Percentiles rank a stretch among this genome's conserved stretches.
phyloP scores from a whole-genome alignment of 2,797 vertebrate genomes.

The Sebastes minor region DNA sequence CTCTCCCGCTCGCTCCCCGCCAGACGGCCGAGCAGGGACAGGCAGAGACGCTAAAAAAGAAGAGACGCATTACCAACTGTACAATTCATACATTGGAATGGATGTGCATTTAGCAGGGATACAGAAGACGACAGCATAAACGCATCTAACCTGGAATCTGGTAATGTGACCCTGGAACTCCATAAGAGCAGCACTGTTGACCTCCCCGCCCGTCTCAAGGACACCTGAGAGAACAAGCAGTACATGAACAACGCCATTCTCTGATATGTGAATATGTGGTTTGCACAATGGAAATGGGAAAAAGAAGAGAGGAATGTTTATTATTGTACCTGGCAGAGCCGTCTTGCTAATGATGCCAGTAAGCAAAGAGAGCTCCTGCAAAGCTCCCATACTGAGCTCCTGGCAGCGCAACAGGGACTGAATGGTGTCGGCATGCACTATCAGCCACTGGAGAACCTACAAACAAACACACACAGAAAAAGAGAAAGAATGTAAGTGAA shows the following conservation, averaged over 20 bases:
- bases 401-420: conserved; percentile 93
- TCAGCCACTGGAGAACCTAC: conserved; percentile 96
- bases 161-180: conserved; percentile 94
- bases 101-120: neutral
- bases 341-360: conserved; percentile 98
- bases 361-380: conserved; percentile 92
- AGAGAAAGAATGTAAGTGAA: neutral
- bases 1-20: conserved; percentile 90
- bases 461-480: neutral
- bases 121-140: neutral
- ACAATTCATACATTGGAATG: neutral
- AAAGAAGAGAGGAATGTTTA: neutral
- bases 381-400: conserved; percentile 88
- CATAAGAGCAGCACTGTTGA: conserved; percentile 88
- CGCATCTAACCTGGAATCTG: conserved; percentile 89
- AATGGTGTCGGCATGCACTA: conserved; percentile 94
- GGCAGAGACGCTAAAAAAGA: conserved; percentile 84
- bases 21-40: conserved; percentile 91
- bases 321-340: conserved; percentile 89
- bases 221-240: conserved; percentile 80
- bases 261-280: neutral
- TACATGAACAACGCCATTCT: neutral
- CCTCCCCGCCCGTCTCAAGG: conserved; percentile 86
- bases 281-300: neutral
- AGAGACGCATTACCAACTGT: neutral